These are phyloP conservation scores for Alviniconcha marisindica DNA, from an alignment of 1,140 invertebrate genomes.

Conservation along the genomic window DNA sequence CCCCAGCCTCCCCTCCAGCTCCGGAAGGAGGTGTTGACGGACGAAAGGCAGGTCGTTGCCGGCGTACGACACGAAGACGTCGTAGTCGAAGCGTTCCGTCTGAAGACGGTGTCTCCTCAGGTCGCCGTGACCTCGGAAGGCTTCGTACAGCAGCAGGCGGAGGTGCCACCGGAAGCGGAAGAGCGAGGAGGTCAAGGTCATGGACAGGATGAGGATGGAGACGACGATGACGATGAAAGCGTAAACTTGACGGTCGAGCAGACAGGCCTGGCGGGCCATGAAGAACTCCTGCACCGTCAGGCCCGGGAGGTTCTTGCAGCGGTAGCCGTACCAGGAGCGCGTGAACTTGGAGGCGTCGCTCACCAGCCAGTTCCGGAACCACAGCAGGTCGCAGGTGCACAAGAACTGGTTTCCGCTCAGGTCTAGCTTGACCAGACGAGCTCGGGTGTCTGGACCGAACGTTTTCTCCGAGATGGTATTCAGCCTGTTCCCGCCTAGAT, in stretches of 20 bases:
- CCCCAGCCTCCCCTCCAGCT: slow-evolving; percentile 22
- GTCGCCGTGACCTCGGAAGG: background rate
- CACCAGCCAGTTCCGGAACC: slow-evolving; percentile 42
- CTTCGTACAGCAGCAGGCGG: slow-evolving; percentile 26
- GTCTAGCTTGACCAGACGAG: background rate
- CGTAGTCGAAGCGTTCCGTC: slow-evolving; percentile 35
- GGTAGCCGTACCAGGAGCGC: background rate
- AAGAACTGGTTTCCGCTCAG: slow-evolving; percentile 18
- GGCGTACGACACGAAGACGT: slow-evolving; percentile 44
- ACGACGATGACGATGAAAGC: background rate
- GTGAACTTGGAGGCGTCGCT: background rate
- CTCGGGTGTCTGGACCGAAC: background rate
- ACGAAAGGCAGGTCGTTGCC: background rate
- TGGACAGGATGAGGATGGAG: background rate
- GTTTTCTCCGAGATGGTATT: background rate
- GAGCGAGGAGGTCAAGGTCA: background rate
- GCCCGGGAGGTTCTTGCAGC: background rate
- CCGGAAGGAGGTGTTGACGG: slow-evolving; percentile 73
- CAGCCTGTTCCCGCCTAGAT: background rate
- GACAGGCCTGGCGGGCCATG: slow-evolving; percentile 18
- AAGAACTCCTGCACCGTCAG: background rate
- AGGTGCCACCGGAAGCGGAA: slow-evolving; percentile 13
- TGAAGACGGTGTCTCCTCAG: background rate
- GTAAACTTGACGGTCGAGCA: background rate
- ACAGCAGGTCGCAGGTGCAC: slow-evolving; percentile 38